Evolutionary conservation across 2,888 invertebrate genomes (phyloP).

Genomic region (Hemicrepidius hirtus): DNA sequence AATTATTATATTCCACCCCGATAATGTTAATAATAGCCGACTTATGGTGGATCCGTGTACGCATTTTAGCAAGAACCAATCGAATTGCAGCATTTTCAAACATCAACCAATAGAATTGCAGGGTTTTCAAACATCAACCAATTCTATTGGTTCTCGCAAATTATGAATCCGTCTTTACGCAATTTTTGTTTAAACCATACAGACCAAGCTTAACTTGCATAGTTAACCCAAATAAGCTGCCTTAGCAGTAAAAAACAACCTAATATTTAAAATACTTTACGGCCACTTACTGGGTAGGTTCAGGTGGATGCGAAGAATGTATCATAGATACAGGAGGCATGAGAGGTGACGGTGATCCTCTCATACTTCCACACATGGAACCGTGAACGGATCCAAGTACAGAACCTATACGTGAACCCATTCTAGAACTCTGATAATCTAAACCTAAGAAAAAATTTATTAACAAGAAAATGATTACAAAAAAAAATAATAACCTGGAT

Average conservation of each 20-base stretch:
- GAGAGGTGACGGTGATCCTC: conserved; percentile 70
- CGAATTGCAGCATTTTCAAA: too few relatives aligned
- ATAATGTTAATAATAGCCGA: not conserved
- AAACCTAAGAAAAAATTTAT: conserved; percentile 53
- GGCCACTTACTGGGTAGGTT: conserved; percentile 68
- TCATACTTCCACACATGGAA: conserved; percentile 68
- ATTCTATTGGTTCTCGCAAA: too few relatives aligned
- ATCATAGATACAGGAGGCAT: conserved; percentile 69
- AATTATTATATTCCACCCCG: not conserved
- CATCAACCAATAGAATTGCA: too few relatives aligned
- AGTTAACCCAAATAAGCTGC: too few relatives aligned
- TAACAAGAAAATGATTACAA: not conserved
- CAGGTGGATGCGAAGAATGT: conserved; percentile 66
- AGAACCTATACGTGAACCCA: conserved; percentile 69
- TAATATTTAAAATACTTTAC: not conserved
- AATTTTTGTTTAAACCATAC: too few relatives aligned
- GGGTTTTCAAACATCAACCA: too few relatives aligned
- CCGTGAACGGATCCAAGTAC: conserved; percentile 69
- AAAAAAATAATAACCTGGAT: too few relatives aligned
- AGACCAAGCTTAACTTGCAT: too few relatives aligned
- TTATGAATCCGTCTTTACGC: too few relatives aligned
- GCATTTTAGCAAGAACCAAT: too few relatives aligned
- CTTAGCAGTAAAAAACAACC: not conserved
- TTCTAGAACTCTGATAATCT: conserved; percentile 65
- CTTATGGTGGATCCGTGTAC: too few relatives aligned